These are phyloP conservation scores for Varanus komodoensis DNA, from an alignment of 2,113 vertebrate genomes.

Conservation along the genomic window DNA sequence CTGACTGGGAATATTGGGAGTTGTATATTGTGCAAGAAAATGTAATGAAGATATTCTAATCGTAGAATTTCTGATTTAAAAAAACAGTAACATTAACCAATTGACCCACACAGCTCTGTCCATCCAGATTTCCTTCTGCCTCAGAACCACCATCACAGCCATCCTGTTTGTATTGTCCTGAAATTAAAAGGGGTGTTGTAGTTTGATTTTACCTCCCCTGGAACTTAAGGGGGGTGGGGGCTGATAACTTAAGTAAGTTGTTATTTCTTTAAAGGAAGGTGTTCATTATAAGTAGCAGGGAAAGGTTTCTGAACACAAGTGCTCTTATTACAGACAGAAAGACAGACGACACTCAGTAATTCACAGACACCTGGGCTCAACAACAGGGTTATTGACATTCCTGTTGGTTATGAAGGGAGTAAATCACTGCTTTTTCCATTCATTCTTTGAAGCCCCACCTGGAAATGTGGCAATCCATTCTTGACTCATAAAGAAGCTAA, in stretches of 20 bases:
- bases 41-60: neutral
- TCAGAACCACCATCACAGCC: neutral
- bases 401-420: neutral
- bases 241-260: neutral
- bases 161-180: neutral
- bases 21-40: too few relatives aligned
- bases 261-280: neutral
- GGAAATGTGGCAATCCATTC: neutral
- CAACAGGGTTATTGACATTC: neutral
- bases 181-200: too few relatives aligned
- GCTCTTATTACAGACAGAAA: neutral
- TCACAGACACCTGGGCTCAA: neutral
- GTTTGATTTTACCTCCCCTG: neutral
- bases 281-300: neutral
- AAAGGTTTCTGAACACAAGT: neutral
- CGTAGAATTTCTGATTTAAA: neutral
- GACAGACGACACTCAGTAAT: too few relatives aligned
- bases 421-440: neutral
- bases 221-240: neutral
- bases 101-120: neutral
- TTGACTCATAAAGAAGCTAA: too few relatives aligned
- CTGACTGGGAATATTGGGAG: too few relatives aligned
- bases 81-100: neutral
- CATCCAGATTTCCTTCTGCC: neutral
- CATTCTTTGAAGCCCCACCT: neutral